Evolutionary conservation across 2,888 invertebrate genomes (phyloP).

Genomic region (Hofmannophila pseudospretella): DNA sequence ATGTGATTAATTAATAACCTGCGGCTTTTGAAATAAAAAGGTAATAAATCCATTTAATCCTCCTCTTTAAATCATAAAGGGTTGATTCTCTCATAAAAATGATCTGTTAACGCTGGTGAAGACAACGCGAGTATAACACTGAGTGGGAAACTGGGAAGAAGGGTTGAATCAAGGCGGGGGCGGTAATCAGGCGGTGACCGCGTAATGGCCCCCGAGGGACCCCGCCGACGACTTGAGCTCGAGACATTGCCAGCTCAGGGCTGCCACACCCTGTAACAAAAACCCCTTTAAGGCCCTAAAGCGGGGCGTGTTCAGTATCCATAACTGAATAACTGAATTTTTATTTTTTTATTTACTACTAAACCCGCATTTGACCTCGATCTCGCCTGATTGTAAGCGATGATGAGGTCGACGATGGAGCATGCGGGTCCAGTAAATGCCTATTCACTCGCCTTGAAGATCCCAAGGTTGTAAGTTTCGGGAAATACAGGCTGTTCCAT

Average conservation of each 20-base stretch:
- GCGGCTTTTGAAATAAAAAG: neutral
- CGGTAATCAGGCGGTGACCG: slow-evolving; percentile 76
- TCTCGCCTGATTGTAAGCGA: too few relatives aligned
- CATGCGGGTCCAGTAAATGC: too few relatives aligned
- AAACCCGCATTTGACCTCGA: too few relatives aligned
- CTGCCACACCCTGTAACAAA: slow-evolving; percentile 26
- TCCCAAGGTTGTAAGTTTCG: too few relatives aligned
- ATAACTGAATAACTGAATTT: too few relatives aligned
- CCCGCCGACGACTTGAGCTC: slow-evolving; percentile 55
- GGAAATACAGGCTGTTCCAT: too few relatives aligned
- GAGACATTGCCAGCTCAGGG: slow-evolving; percentile 48
- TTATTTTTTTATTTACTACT: too few relatives aligned
- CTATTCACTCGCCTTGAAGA: too few relatives aligned
- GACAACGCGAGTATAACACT: neutral
- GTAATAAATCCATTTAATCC: neutral
- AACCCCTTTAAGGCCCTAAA: too few relatives aligned
- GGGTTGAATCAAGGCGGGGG: slow-evolving; percentile 69
- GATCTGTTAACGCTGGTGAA: slow-evolving; percentile 6
- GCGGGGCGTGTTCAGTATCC: too few relatives aligned
- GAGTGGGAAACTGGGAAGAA: slow-evolving; percentile 35
- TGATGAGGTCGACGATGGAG: too few relatives aligned
- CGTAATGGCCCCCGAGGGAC: slow-evolving; percentile 71
- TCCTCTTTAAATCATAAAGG: too few relatives aligned
- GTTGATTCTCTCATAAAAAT: slow-evolving; percentile 20
- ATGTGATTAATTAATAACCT: neutral